Evolutionary conservation across 2,888 invertebrate genomes (phyloP).

Genomic region (Elysia crispata): DNA sequence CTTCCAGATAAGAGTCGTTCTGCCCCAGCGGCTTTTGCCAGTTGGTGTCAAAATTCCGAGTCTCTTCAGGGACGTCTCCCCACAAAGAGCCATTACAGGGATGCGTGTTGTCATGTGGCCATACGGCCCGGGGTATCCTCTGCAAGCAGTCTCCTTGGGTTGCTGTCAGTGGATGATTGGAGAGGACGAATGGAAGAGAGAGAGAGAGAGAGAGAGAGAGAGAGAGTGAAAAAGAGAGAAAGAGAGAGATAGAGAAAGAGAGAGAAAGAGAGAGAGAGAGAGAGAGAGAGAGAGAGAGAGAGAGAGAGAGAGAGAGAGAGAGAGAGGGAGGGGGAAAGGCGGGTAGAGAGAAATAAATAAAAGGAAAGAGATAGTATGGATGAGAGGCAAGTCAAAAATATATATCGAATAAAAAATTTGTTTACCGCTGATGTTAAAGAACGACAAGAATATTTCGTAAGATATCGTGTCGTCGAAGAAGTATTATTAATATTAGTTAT

Average conservation of each 20-base stretch:
- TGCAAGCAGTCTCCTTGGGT: not conserved
- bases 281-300: not conserved
- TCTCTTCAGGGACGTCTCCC: not conserved
- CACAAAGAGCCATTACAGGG: no score
- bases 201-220: not conserved
- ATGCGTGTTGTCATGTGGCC: no score
- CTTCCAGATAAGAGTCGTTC: not conserved
- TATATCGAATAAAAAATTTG: no score
- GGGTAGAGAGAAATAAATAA: not conserved
- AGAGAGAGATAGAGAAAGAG: not conserved
- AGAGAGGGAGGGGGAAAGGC: not conserved
- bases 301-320: not conserved
- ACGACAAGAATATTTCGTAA: no score
- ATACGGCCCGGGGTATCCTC: not conserved
- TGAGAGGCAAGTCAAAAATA: no score
- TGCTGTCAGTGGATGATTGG: not conserved
- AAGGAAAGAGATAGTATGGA: no score
- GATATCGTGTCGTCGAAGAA: no score
- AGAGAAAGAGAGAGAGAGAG: slow-evolving; percentile 6
- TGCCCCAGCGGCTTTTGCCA: not conserved
- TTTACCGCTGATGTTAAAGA: no score
- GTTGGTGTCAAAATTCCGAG: not conserved
- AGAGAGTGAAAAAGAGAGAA: not conserved
- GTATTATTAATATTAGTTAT: no score
- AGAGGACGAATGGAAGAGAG: not conserved